Percentiles rank a stretch among this genome's conserved stretches.
Conservation (phyloP, 2,113 vertebrate genomes). For the human region GRCh38 chr20:8149501-8150000, state of each 20-base stretch:
- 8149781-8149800: constrained; percentile 59
- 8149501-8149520: constrained; percentile 23
- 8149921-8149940: constrained; percentile 50
- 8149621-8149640: constrained; percentile 51
- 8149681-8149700: constrained; percentile 48
- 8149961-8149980: background rate
- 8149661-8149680: constrained; percentile 55
- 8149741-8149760: background rate
- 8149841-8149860: constrained; percentile 69
- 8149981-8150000: constrained; percentile 40
- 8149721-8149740: constrained; percentile 18
- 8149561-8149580: background rate
- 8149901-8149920: constrained; percentile 52
- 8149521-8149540: background rate
- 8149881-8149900: constrained; percentile 45
- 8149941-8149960: constrained; percentile 43
- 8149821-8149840: constrained; percentile 36
- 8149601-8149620: constrained; percentile 32
- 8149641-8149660: constrained; percentile 53
- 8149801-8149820: constrained; percentile 14
- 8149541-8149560: constrained; percentile 1
- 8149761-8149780: background rate
- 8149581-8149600: constrained; percentile 42
- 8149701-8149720: constrained; percentile 27
- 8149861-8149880: constrained; percentile 40